Evolutionary conservation across 1,140 invertebrate species (phyloP).

Genomic region (Apocrypta bakeri): DNA sequence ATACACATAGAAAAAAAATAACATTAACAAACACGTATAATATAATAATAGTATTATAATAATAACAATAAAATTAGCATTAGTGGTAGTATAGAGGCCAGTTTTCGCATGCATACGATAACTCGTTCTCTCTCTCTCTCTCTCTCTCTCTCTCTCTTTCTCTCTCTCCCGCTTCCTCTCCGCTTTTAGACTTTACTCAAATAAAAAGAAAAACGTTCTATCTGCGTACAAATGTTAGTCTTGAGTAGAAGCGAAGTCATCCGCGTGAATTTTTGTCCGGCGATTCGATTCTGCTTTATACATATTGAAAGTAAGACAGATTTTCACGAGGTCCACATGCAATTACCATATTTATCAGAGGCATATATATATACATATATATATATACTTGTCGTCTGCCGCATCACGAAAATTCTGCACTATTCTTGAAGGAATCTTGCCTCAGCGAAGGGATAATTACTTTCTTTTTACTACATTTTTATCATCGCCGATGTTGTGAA

Average conservation of each 20-base stretch:
- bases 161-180: background rate
- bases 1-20: constrained; percentile 26
- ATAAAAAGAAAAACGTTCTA: too few relatives aligned
- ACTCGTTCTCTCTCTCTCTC: constrained; percentile 27
- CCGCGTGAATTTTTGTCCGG: background rate
- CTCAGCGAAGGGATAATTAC: too few relatives aligned
- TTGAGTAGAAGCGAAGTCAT: background rate
- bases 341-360: constrained; percentile 51
- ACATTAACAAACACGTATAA: background rate
- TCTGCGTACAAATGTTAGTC: background rate
- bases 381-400: background rate
- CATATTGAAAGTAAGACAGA: background rate
- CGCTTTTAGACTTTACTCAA: constrained; percentile 5
- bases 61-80: background rate
- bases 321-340: background rate
- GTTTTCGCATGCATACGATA: constrained; percentile 37
- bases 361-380: background rate
- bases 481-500: too few relatives aligned
- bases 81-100: constrained; percentile 41
- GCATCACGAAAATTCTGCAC: constrained; percentile 42
- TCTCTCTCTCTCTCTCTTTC: background rate
- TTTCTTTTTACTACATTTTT: too few relatives aligned
- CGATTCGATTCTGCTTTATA: constrained; percentile 1
- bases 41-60: background rate
- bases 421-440: constrained; percentile 17